A percentile compares a stretch with the other conserved stretches of the same genome.
These are phyloP conservation scores for Pomacea canaliculata DNA, from an alignment of 2,888 invertebrate genomes.

Conservation along the genomic window DNA sequence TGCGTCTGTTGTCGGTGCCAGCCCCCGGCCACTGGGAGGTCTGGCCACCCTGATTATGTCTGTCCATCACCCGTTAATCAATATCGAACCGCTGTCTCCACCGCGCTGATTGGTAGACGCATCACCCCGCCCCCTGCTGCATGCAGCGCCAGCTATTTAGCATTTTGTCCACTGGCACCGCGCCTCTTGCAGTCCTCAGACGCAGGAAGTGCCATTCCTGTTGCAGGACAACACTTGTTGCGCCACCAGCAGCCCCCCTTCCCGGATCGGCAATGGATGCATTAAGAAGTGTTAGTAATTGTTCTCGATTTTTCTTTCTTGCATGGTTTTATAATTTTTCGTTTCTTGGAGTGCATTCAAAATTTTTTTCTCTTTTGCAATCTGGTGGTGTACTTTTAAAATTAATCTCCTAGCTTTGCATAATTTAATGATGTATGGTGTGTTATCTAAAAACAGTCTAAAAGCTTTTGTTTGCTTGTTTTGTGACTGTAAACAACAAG, in stretches of 20 bases:
- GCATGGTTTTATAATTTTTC: too few species aligned
- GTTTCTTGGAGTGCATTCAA: too few species aligned
- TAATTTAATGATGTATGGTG: too few species aligned
- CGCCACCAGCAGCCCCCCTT: not conserved
- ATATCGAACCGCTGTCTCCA: not conserved
- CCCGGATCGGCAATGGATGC: not conserved
- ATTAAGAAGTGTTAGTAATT: not conserved
- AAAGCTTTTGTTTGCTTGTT: too few species aligned
- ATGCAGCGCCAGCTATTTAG: not conserved
- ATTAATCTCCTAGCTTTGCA: too few species aligned
- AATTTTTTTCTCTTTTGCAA: too few species aligned
- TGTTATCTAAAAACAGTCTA: too few species aligned
- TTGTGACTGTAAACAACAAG: too few species aligned
- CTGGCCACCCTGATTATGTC: slow-evolving; percentile 2
- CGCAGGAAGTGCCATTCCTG: too few species aligned
- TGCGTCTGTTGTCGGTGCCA: not conserved
- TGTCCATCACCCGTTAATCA: not conserved
- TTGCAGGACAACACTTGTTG: not conserved
- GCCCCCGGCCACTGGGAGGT: not conserved
- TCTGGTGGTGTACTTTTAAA: too few species aligned
- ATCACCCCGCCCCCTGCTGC: not conserved
- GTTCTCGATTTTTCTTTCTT: too few species aligned
- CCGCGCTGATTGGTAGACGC: not conserved
- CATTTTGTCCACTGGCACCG: not conserved
- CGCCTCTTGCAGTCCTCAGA: too few species aligned